A percentile compares a stretch with the other conserved stretches of the same genome.
Evolutionary conservation across 2,113 vertebrate species (phyloP).

Genomic region (Syngnathus scovelli): DNA sequence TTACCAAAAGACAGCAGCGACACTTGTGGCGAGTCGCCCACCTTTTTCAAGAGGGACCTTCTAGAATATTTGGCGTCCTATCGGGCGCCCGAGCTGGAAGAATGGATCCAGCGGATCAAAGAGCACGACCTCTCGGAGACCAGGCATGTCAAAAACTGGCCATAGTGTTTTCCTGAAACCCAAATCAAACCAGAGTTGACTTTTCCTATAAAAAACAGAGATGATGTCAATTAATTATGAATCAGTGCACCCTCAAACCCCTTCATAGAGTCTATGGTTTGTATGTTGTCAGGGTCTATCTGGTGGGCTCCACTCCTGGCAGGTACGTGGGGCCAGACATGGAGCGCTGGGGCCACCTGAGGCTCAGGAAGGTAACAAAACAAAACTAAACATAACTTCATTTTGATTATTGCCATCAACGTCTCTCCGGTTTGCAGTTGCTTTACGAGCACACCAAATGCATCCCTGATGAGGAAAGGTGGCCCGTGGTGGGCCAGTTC

Average conservation of each 20-base stretch:
- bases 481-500: slow-evolving; percentile 91
- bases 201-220: too few relatives aligned
- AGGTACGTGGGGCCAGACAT: slow-evolving; percentile 83
- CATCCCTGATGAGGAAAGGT: slow-evolving; percentile 63
- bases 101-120: slow-evolving; percentile 83
- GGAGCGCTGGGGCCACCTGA: slow-evolving; percentile 94
- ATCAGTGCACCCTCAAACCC: too few relatives aligned
- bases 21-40: slow-evolving; percentile 81
- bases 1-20: slow-evolving; percentile 68
- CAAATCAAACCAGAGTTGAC: too few relatives aligned
- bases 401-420: not conserved
- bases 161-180: too few relatives aligned
- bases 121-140: slow-evolving; percentile 90
- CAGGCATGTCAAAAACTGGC: not conserved
- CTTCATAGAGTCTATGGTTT: not conserved
- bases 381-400: not conserved
- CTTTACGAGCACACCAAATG: slow-evolving; percentile 68
- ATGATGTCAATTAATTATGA: too few relatives aligned
- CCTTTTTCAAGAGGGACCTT: slow-evolving; percentile 88
- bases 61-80: slow-evolving; percentile 84
- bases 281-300: slow-evolving; percentile 77
- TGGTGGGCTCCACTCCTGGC: slow-evolving; percentile 89
- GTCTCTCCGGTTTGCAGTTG: slow-evolving; percentile 51
- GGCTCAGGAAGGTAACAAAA: slow-evolving; percentile 76
- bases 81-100: slow-evolving; percentile 72